Percentiles rank a stretch among this genome's conserved stretches.
phyloP scores from a whole-genome alignment of 1,140 invertebrate species.

The Drosophila sturtevanti region DNA sequence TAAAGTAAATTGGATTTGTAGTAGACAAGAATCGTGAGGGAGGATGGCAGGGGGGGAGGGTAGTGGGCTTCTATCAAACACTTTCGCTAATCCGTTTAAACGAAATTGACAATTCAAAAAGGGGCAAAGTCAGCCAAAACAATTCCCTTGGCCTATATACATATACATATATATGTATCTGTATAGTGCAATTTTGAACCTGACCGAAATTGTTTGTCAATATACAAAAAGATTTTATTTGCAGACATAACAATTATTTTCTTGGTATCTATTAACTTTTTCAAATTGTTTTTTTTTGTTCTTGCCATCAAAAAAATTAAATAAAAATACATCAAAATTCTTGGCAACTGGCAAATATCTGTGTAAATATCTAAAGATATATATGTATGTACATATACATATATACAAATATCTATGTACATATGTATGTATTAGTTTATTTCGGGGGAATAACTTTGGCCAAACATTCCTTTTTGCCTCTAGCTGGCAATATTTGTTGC shows the following conservation, averaged over 20 bases:
- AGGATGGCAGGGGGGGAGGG: no score
- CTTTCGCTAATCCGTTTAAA: conserved; percentile 75
- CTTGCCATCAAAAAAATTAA: conserved; percentile 20
- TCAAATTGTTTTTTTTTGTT: background rate
- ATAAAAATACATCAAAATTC: conserved; percentile 69
- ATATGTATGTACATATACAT: conserved; percentile 6
- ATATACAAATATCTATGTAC: background rate
- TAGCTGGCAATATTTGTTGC: conserved; percentile 37
- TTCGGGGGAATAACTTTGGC: conserved; percentile 21
- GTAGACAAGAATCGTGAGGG: background rate
- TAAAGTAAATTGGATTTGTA: conserved; percentile 75
- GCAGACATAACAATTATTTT: conserved; percentile 10
- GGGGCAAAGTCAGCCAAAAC: conserved; percentile 31
- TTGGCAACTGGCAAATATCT: conserved; percentile 57
- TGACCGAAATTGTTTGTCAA: conserved; percentile 6
- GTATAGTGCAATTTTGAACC: conserved; percentile 11
- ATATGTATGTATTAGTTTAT: conserved; percentile 32
- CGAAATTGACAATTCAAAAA: conserved; percentile 29
- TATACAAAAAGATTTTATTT: background rate
- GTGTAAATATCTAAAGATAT: conserved; percentile 22
- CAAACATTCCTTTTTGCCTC: conserved; percentile 52
- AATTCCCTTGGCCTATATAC: conserved; percentile 40
- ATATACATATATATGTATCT: background rate
- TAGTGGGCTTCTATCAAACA: conserved; percentile 35
- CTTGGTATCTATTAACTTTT: conserved; percentile 28